phyloP scores from a whole-genome alignment of 2,888 invertebrate species.

The Zaprionus bogoriensis region DNA sequence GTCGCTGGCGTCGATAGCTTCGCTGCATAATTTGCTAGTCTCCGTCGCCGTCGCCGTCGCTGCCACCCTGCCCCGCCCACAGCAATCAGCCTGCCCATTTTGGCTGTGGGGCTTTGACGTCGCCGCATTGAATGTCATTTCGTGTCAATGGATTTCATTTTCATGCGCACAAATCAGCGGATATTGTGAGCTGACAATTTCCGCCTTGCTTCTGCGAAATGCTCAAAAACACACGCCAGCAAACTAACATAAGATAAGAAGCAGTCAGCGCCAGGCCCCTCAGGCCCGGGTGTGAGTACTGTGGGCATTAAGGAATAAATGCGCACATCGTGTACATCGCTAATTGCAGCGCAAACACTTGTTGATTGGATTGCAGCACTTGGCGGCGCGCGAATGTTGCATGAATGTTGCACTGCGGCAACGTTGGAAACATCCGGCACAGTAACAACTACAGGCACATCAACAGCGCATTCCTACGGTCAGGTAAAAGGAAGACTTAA shows the following conservation, averaged over 20 bases:
- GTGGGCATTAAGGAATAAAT: too few relatives aligned
- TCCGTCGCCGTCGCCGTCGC: not conserved
- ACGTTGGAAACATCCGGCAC: not conserved
- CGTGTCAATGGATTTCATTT: conserved; percentile 68
- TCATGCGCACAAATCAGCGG: conserved; percentile 73
- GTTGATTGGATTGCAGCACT: too few relatives aligned
- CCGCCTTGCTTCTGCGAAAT: conserved; percentile 47
- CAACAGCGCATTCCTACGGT: too few relatives aligned
- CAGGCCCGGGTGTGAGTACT: too few relatives aligned
- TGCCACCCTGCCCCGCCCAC: not conserved
- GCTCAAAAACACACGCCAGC: conserved; percentile 42
- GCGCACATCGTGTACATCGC: too few relatives aligned
- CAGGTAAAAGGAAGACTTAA: too few relatives aligned
- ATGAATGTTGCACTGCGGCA: not conserved
- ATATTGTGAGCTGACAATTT: conserved; percentile 78
- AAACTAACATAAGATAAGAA: conserved; percentile 13
- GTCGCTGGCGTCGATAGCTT: too few relatives aligned
- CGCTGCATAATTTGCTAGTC: conserved; percentile 55
- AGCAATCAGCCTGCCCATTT: too few relatives aligned
- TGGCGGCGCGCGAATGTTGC: conserved; percentile 11
- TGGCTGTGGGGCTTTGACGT: not conserved
- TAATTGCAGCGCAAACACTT: conserved; percentile 65
- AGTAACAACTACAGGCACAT: not conserved
- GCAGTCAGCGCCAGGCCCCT: not conserved
- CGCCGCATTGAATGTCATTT: conserved; percentile 33